A percentile compares a stretch with the other conserved stretches of the same genome.
Conservation (phyloP, 2,113 vertebrate species). For the Vicugna pacos region DNA sequence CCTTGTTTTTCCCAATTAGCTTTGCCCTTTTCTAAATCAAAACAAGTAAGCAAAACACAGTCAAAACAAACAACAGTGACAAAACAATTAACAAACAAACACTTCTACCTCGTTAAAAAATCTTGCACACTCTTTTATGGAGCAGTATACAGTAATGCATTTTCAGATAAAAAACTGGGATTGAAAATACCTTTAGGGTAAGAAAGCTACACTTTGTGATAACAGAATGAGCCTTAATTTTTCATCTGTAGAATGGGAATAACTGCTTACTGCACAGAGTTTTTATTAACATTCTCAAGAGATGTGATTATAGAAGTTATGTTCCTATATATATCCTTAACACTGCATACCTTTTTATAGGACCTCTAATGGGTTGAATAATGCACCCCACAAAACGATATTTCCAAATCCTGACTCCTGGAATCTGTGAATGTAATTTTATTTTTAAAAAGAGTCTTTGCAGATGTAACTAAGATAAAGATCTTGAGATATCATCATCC, state of each 20-base stretch:
- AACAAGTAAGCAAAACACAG: background rate
- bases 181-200: background rate
- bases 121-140: background rate
- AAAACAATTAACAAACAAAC: background rate
- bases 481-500: background rate
- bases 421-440: background rate
- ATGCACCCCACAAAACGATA: no score
- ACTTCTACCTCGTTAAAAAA: background rate
- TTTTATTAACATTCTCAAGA: background rate
- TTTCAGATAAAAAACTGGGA: background rate
- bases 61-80: background rate
- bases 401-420: background rate
- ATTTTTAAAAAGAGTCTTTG: background rate
- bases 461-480: background rate
- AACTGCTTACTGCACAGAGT: background rate
- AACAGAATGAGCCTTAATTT: background rate
- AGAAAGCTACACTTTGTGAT: background rate
- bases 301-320: background rate
- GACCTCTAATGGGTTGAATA: background rate
- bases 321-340: background rate
- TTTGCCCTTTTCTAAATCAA: background rate
- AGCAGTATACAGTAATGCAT: background rate
- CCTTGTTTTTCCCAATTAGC: background rate
- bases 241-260: background rate
- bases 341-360: background rate